Percentiles rank a stretch among this genome's conserved stretches.
Evolutionary conservation across 2,888 invertebrate genomes (phyloP).

Genomic region (Endotricha flammealis): DNA sequence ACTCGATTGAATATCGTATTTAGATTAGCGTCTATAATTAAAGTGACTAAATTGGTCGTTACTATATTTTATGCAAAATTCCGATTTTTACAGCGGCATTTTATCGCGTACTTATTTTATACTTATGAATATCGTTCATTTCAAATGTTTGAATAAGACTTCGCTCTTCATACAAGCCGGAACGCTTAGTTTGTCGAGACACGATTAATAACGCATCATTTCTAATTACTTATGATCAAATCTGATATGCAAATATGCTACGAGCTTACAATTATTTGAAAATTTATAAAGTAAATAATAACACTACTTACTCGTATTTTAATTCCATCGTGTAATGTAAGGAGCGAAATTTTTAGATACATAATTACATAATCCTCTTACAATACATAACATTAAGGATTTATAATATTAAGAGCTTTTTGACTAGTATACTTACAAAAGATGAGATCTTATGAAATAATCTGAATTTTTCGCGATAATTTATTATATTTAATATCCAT

Average conservation of each 20-base stretch:
- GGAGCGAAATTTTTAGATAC: constrained; percentile 46
- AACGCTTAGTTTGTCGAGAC: neutral
- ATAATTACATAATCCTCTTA: constrained; percentile 57
- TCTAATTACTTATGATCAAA: neutral
- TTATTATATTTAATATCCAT: constrained; percentile 72
- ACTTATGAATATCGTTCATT: neutral
- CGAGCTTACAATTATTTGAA: constrained; percentile 51
- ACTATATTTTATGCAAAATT: constrained; percentile 14
- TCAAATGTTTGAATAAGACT: neutral
- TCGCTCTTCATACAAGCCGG: neutral
- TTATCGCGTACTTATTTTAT: neutral
- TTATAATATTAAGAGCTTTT: constrained; percentile 73
- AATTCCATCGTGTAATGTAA: constrained; percentile 49
- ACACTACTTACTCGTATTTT: constrained; percentile 36
- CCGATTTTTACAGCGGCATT: constrained; percentile 11
- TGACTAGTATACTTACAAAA: constrained; percentile 70
- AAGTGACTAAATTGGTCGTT: constrained; percentile 16
- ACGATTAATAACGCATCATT: neutral
- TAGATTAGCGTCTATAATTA: constrained; percentile 38
- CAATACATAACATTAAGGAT: constrained; percentile 53
- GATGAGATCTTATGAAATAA: constrained; percentile 71
- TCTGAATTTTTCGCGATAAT: constrained; percentile 69
- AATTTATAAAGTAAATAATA: constrained; percentile 33
- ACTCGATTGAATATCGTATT: constrained; percentile 33
- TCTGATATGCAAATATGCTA: constrained; percentile 31